Evolutionary conservation across 2,113 vertebrate genomes (phyloP), one percentile per base, ranked within the genome.

Genomic region (Antennarius striatus): DNA sequence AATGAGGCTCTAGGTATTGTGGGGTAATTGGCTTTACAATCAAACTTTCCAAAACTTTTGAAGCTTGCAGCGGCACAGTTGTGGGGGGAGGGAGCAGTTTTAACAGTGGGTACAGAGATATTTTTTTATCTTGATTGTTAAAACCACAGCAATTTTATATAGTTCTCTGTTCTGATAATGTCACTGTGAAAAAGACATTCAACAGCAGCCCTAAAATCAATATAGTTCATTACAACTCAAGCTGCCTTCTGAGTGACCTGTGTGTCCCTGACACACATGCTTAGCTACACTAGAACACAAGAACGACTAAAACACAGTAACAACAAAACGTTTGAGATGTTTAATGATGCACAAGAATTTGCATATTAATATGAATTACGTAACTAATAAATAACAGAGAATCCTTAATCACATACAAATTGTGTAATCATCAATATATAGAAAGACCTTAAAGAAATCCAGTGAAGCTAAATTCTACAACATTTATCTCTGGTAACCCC

Each of bases 201-300:
- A 92, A 91, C 91, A 84, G 82, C 80, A 85, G 81, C 87, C 87
- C 81, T 87, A 83, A 92, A 92, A 93, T 93, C 92, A 91, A 93
- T 93, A 93, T 82, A 90, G 90, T 93, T 93, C 90, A 93, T 93
- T 92, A 92, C 87, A 91, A 90, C 87, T 87, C 69, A 72, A 86
- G 82, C 84, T 89, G 86, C 75, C 86, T 90, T 70, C 78, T 73
- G 56, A 63, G 71, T 90, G 91, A 92, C 90, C 91, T 76, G 69
- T 17, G 12, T 64, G 73, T 75, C 62, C 86, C 67, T 76, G 46
- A 47, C 65, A 73, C 73, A 75, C 82, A 63, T 14, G 36, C 54
- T 52, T 64, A 28, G 14, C 1, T 10, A 56, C 48, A 50, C 48
- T 56, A 48, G 48, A 64, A 82, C 60, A 52, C 67, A 61, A 17